phyloP scores from a whole-genome alignment of 2,888 invertebrate species.

The Conus canariensis region DNA sequence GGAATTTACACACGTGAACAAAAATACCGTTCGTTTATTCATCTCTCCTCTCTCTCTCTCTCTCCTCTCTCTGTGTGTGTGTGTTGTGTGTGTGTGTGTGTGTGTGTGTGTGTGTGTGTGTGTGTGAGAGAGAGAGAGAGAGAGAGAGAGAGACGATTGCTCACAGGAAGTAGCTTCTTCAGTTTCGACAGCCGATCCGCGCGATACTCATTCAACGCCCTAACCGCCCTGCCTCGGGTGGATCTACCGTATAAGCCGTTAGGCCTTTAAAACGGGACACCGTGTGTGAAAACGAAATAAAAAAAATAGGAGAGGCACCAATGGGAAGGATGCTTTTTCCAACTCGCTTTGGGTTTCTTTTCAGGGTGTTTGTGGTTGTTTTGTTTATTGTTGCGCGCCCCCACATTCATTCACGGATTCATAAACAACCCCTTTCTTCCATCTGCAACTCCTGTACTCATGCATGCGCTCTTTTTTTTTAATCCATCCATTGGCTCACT shows the following conservation, averaged over 20 bases:
- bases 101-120: neutral
- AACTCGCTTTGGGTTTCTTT: too few species aligned
- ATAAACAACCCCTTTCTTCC: too few species aligned
- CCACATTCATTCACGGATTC: too few species aligned
- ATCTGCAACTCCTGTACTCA: too few species aligned
- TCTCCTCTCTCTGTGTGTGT: neutral
- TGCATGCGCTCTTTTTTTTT: too few species aligned
- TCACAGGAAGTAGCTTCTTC: constrained; percentile 27
- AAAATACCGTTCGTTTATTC: neutral
- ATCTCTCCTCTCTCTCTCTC: neutral
- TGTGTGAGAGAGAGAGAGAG: too few species aligned
- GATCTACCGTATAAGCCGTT: constrained; percentile 24
- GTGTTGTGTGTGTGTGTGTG: neutral
- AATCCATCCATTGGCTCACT: too few species aligned
- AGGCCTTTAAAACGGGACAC: constrained; percentile 27
- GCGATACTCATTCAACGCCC: neutral
- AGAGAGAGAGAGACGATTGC: constrained; percentile 1
- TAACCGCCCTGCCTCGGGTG: neutral
- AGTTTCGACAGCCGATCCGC: constrained; percentile 20
- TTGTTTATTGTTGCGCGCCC: too few species aligned
- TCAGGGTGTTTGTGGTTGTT: too few species aligned
- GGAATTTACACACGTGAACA: too few species aligned
- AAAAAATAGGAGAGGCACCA: neutral
- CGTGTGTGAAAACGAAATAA: neutral
- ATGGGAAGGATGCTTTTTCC: too few species aligned